These are phyloP conservation scores for Laspeyria flexula DNA, from an alignment of 2,888 invertebrate genomes.

Conservation along the genomic window DNA sequence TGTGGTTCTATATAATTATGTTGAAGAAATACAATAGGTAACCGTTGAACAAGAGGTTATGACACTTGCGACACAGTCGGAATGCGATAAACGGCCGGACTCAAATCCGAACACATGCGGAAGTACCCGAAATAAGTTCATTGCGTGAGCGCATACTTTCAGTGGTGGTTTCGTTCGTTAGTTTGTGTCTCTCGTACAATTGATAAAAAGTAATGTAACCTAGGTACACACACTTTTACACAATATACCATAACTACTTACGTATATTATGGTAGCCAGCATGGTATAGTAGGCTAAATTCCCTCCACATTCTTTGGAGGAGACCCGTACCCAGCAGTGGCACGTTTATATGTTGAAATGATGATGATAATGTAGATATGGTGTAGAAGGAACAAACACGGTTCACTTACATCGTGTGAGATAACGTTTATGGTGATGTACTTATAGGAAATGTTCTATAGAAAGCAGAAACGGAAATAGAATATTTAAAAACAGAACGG, in stretches of 20 bases:
- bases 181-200: neutral
- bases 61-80: constrained; percentile 55
- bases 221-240: no score
- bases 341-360: no score
- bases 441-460: constrained; percentile 11
- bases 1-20: no score
- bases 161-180: constrained; percentile 24
- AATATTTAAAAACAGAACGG: constrained; percentile 23
- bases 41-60: constrained; percentile 7
- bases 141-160: constrained; percentile 64
- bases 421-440: constrained; percentile 8
- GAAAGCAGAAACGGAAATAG: constrained; percentile 38
- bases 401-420: no score
- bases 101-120: constrained; percentile 74
- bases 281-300: no score
- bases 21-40: no score
- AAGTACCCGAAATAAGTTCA: constrained; percentile 81
- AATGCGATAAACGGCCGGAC: constrained; percentile 69
- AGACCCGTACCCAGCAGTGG: no score
- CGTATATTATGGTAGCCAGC: no score
- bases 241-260: no score
- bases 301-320: no score
- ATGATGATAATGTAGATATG: no score
- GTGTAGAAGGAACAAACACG: neutral
- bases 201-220: no score